Evolutionary conservation across 2,797 vertebrate genomes (phyloP), one percentile per base, ranked within the genome.

Genomic region (Myiothlypis chrysogaster): DNA sequence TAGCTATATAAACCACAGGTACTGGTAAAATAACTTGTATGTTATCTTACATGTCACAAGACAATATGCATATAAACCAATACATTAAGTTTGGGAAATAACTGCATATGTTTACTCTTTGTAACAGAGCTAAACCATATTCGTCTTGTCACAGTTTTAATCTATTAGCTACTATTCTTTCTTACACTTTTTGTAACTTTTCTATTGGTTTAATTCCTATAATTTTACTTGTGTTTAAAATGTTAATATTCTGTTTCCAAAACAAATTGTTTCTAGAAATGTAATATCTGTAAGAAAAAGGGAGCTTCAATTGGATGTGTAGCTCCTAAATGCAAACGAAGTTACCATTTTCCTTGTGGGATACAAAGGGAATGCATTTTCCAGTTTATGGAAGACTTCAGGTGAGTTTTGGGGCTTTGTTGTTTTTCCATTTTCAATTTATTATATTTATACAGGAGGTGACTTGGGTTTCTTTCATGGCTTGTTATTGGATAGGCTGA

Each of bases 291-390:
- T 96, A 99, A 97, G 98, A 98, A 97, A 95, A 98, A 93, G 32
- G 99, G 99, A 23, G 99, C 99, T 46, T 99, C 99, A 11, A 98
- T 99, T 79, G 99, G 99, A 87, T 99, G 99, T 64, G 97, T 97
- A n/a, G 85, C 97, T 83, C 97, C 97, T 44, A 98, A 96, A 92
- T 99, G 99, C 97, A 98, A 98, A 96, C 98, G 98, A 96, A 98
- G 90, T 97, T 98, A 99, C 47, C 99, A 99, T 97, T 98, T 99
- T 69, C 99, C 99, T 61, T 99, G 99, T 94, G 99, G 99, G 30
- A 83, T 98, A 95, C 96, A 98, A 86, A 97, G 78, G 60, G 95
- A 97, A 70, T 99, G 99, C 95, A 97, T 99, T 97, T 99, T 98
- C 89, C 99, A 99, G 95, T 99, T 99, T 79, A 98, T 97, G 24